Conservation (phyloP, 2,113 vertebrate species). For the Polypterus bichir region DNA sequence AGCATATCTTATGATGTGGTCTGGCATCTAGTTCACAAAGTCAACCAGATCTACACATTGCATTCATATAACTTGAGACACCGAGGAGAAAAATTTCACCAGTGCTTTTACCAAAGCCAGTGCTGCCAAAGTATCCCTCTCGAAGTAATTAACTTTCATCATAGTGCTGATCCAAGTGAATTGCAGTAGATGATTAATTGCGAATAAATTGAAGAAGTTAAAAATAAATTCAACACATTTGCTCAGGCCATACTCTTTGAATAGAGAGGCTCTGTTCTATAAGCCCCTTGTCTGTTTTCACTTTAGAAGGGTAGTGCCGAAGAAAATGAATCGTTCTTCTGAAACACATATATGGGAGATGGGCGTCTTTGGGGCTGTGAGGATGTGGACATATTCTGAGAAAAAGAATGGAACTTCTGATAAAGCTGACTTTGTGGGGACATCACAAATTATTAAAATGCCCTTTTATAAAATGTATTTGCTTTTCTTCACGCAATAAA, state of each 20-base stretch:
- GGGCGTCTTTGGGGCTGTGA: no score
- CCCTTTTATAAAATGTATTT: no score
- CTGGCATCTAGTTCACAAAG: constrained; percentile 75
- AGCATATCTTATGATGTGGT: constrained; percentile 75
- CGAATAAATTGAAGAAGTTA: constrained; percentile 39
- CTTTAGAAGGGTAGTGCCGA: background rate
- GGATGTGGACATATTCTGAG: no score
- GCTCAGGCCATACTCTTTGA: constrained; percentile 2
- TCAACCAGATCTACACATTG: constrained; percentile 61
- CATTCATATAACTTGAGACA: constrained; percentile 47
- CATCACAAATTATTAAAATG: no score
- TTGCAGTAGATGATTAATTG: constrained; percentile 50
- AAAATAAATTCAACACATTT: constrained; percentile 35
- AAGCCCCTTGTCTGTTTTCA: constrained; percentile 1
- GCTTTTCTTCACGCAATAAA: no score
- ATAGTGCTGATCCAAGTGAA: constrained; percentile 43
- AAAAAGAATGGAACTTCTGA: no score
- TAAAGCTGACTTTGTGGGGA: no score
- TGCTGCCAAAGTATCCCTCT: constrained; percentile 45
- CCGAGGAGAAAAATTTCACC: background rate
- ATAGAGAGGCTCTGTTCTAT: background rate
- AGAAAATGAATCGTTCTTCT: background rate
- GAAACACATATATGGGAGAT: background rate
- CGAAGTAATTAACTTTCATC: constrained; percentile 43
- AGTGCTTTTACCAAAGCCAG: constrained; percentile 18